Conservation (phyloP, 1,140 invertebrate species). For the Drosophila ogumai region DNA sequence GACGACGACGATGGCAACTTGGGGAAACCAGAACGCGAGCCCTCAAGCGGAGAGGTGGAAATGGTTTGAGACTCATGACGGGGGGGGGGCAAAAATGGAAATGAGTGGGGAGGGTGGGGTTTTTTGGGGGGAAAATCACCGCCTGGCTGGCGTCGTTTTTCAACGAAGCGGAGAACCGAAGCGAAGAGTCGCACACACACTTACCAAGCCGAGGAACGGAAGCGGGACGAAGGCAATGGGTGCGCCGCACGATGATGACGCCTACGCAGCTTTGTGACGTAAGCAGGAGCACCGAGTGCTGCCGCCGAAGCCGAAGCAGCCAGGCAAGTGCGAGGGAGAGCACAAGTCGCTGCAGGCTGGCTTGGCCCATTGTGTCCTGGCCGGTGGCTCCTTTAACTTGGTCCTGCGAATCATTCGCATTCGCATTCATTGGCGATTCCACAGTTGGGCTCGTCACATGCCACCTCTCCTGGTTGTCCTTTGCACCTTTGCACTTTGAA, state of each 20-base stretch:
- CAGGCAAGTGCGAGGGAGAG: slow-evolving; percentile 12
- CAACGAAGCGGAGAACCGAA: slow-evolving; percentile 30
- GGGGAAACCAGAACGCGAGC: slow-evolving; percentile 62
- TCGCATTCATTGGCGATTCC: slow-evolving; percentile 64
- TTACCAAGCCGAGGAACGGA: not conserved
- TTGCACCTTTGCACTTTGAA: slow-evolving; percentile 33
- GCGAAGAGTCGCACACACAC: not conserved
- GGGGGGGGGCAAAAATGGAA: slow-evolving; percentile 9
- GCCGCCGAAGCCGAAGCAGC: slow-evolving; percentile 17
- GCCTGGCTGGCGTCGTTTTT: slow-evolving; percentile 70
- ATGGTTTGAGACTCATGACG: not conserved
- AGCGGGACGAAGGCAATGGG: slow-evolving; percentile 62
- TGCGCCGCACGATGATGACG: slow-evolving; percentile 83
- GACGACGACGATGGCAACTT: slow-evolving; percentile 36
- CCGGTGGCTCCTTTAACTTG: slow-evolving; percentile 53
- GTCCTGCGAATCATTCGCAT: slow-evolving; percentile 64
- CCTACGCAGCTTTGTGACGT: slow-evolving; percentile 84
- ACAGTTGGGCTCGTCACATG: slow-evolving; percentile 65
- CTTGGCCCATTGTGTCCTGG: slow-evolving; percentile 66
- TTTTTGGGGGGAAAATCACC: slow-evolving; percentile 50
- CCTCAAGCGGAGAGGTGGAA: slow-evolving; percentile 26
- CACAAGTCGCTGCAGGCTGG: slow-evolving; percentile 44
- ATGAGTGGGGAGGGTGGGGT: not conserved
- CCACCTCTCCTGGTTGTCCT: slow-evolving; percentile 23
- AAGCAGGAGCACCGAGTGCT: slow-evolving; percentile 40